Base-by-base conservation (phyloP, 2,888 invertebrate genomes). In the Cerastoderma edule region DNA sequence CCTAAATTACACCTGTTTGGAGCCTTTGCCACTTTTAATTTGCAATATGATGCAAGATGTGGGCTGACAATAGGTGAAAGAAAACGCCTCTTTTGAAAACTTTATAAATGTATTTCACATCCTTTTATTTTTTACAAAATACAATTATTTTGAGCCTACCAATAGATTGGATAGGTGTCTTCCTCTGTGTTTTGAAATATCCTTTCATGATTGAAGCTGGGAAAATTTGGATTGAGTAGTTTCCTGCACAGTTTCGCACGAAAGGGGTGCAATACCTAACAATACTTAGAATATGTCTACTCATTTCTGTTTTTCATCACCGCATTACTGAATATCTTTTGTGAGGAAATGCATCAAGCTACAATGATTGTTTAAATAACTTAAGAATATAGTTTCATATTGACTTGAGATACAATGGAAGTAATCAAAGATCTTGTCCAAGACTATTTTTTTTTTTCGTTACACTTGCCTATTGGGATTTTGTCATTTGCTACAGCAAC, bases 91-190 rank as follows among this genome's bases (percentile, higher is more conserved):
- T n/a, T 53, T 53, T 27, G 27, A 53, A 53, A 53, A 4, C 53
- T 53, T 53, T 53, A 53, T 53, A 28, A 53, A 53, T 53, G 27
- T 53, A 28, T 22, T 53, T 53, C 27, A 28, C n/a, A n/a, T n/a
- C n/a, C n/a, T 53, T 53, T 27, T 24, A 13, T 53, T 53, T 53
- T 53, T 53, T 24, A 53, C 27, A 53, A 53, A 53, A 53, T 53
- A 53, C 27, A 53, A 53, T 53, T 53, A 53, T 53, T 53, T 53
- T 53, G 53, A 53, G 53, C 53, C 53, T 53, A n/a, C n/a, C n/a
- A n/a, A n/a, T n/a, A n/a, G n/a, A n/a, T n/a, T n/a, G n/a, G n/a
- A n/a, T n/a, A n/a, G n/a, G n/a, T n/a, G n/a, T n/a, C n/a, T n/a
- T n/a, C n/a, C n/a, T n/a, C n/a, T n/a, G n/a, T n/a, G n/a, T n/a